Evolutionary conservation across 2,888 invertebrate genomes (phyloP), one percentile per base, ranked within the genome.

Genomic region (Polydrusus pterygomalis): DNA sequence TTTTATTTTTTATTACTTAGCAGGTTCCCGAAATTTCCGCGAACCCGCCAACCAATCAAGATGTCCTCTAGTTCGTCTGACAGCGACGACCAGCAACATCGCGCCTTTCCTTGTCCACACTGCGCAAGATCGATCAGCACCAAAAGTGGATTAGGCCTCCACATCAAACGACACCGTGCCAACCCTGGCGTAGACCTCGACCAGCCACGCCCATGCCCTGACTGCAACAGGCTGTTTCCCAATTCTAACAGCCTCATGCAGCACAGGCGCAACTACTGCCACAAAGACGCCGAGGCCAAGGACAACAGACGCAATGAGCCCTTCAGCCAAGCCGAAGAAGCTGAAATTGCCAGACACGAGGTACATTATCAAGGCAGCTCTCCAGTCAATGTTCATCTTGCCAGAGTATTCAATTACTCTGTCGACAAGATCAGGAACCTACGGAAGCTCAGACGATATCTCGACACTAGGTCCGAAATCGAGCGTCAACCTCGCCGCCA

Each of bases 381-480:
- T 40, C 40, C 40, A 2, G 8, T 40, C 40, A 40, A 40, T 8
- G 40, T 40, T 13, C 25, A 45, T 15, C 64, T 64, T 1, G 18
- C 64, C 2, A 20, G 47, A 0, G 9, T 1, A 1, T 64, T 64
- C 64, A 64, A 47, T 30, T n/a, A 3, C 20, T 15, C 64, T 13
- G 6, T 64, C 11, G 64, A 64, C 18, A 47, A 18, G 11, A 64
- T 64, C 2, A 13, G 47, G n/a, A 64, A 47, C 18, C 20, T 64
- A 2, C 47, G 64, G 25, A 64, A 64, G 47, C 45, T 64, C 13
- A 2, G 64, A 9, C 8, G 18, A 9, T 43, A 40, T 13, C 43
- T 43, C 17, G 40, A 63, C 1, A 5, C 18, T 11, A 54, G 56
- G 13, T 5, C 40, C 18, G 9, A 34, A 2, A 10, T 38, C 17